phyloP scores from a whole-genome alignment of 2,888 invertebrate species.

The Sepiola atlantica region DNA sequence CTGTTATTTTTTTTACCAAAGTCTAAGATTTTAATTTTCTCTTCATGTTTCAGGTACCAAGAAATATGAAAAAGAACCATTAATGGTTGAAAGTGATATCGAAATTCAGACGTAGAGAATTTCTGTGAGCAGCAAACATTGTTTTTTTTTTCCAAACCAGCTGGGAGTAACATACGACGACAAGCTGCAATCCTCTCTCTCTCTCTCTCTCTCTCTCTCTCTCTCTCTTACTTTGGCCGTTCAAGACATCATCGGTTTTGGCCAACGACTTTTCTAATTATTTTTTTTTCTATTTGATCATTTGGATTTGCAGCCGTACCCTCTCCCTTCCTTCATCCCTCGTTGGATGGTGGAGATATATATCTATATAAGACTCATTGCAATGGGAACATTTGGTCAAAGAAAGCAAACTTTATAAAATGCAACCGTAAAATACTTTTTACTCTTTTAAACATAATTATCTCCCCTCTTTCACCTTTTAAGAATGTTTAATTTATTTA shows the following conservation, averaged over 20 bases:
- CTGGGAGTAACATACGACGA: background rate
- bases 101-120: conserved; percentile 46
- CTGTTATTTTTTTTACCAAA: too few relatives aligned
- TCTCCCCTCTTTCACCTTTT: background rate
- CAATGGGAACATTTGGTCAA: conserved; percentile 21
- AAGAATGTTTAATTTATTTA: background rate
- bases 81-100: conserved; percentile 46
- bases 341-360: background rate
- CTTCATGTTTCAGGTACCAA: conserved; percentile 33
- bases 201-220: background rate
- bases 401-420: background rate
- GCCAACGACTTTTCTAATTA: background rate
- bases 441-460: background rate
- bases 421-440: background rate
- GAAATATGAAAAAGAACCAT: conserved; percentile 46
- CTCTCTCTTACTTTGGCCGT: background rate
- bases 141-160: background rate
- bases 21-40: background rate
- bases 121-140: conserved; percentile 18
- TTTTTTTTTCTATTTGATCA: background rate
- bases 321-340: background rate
- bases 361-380: background rate
- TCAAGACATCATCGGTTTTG: background rate
- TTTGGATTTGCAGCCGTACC: background rate
- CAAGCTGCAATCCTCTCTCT: background rate